phyloP scores from a whole-genome alignment of 2,797 vertebrate species.

The Harpagifer antarcticus region DNA sequence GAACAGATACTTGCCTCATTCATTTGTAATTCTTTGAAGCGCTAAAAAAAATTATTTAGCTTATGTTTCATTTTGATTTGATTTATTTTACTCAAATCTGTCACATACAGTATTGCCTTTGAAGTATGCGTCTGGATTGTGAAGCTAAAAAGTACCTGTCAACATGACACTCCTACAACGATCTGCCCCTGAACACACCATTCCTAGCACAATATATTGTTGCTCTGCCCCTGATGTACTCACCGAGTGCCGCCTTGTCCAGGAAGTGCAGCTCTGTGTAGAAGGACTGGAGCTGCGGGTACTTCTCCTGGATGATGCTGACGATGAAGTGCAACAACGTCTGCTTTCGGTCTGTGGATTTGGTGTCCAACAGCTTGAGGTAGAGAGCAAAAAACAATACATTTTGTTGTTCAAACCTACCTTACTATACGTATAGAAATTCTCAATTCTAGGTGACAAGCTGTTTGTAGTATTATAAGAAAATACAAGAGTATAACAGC shows the following conservation, averaged over 20 bases:
- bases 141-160: too few species aligned
- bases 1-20: too few species aligned
- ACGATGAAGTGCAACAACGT: constrained; percentile 94
- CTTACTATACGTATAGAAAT: not conserved
- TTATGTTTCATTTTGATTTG: too few species aligned
- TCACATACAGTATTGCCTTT: too few species aligned
- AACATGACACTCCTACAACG: too few species aligned
- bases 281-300: constrained; percentile 88
- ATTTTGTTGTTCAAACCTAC: not conserved
- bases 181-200: too few species aligned
- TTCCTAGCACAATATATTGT: too few species aligned
- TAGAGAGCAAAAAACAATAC: not conserved
- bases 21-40: too few species aligned
- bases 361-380: constrained; percentile 91
- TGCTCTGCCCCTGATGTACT: not conserved
- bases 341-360: constrained; percentile 94
- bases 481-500: too few species aligned
- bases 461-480: not conserved
- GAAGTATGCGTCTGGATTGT: too few species aligned
- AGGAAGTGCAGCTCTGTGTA: constrained; percentile 91
- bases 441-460: not conserved
- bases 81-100: too few species aligned
- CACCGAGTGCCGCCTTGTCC: constrained; percentile 93
- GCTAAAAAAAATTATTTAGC: too few species aligned
- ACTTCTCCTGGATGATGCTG: constrained; percentile 89